Percentiles rank a stretch among this genome's conserved stretches.
phyloP scores from a whole-genome alignment of 2,888 invertebrate genomes.

The Orthosia gracilis region DNA sequence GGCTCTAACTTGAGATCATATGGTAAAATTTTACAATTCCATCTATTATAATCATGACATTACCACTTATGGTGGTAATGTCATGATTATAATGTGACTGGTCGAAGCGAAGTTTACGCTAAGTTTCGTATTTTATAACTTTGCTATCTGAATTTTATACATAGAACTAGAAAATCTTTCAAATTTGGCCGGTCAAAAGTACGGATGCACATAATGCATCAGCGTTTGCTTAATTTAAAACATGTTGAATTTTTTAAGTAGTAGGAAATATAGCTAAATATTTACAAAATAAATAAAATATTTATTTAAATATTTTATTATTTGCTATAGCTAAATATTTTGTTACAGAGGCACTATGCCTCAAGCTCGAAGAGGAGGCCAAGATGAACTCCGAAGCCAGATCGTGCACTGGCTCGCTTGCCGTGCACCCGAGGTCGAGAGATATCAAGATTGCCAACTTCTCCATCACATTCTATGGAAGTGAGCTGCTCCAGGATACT shows the following conservation, averaged over 20 bases:
- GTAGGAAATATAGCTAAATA: background rate
- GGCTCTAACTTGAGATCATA: no score
- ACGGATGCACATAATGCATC: no score
- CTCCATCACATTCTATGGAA: constrained; percentile 99
- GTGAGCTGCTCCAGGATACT: constrained; percentile 98
- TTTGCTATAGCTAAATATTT: constrained; percentile 1
- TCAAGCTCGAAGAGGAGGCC: constrained; percentile 97
- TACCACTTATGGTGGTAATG: no score
- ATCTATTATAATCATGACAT: no score
- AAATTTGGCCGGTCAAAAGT: no score
- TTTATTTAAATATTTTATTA: no score
- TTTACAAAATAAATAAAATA: no score
- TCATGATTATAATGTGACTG: no score
- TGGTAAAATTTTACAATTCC: no score
- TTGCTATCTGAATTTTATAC: background rate
- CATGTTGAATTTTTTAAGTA: background rate
- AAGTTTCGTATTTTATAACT: no score
- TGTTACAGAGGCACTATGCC: constrained; percentile 94
- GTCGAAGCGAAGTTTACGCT: background rate
- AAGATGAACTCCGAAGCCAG: constrained; percentile 98
- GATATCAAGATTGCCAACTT: constrained; percentile 99
- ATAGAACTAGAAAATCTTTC: background rate
- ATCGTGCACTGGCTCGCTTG: constrained; percentile 98
- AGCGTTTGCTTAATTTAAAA: background rate
- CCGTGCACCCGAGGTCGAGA: constrained; percentile 98